Base-by-base conservation (phyloP, 2,888 invertebrate genomes). In the Blastobasis adustella region DNA sequence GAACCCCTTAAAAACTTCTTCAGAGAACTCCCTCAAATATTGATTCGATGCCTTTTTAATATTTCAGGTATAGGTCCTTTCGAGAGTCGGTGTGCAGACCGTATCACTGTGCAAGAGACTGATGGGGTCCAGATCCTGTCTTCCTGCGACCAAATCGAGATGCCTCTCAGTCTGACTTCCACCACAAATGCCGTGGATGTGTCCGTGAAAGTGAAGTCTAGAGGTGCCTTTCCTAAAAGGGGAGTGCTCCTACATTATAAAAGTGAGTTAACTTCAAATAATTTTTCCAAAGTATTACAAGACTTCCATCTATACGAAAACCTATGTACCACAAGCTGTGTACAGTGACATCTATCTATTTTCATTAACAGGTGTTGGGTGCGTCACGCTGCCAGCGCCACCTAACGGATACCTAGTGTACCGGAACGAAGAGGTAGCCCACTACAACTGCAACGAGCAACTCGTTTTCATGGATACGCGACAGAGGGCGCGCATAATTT, bases 381-480 rank as follows among this genome's bases (percentile, higher is more conserved):
- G 94, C 71, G 90, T 92, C 9, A 91, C 92, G 39, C 83, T 91
- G 40, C 66, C 81, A 65, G 81, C 92, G 67, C 94, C 94, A 64
- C 87, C 89, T 71, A 90, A 92, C 76, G 94, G 93, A 47, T 92
- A 92, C 71, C 72, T 93, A 9, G 91, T 92, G 66, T 91, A 91
- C 74, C 90, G 92, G 63, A 93, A 92, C 63, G 88, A 90, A 53
- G 90, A 91, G 45, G 85, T 90, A 47, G 93, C 92, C 40, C 91
- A 91, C 65, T 93, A 92, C 79, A 90, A 91, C 78, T 95, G 95
- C 78, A 91, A 92, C 63, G 89, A 91, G 49, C 92, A 92, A 52
- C 91, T 82, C 66, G 89, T 91, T 70, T 95, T 94, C 76, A 90
- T 91, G 10, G 94, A 94, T 69, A 91, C 91, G n/a, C 84, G 85